A percentile compares a stretch with the other conserved stretches of the same genome.
Evolutionary conservation across 2,888 invertebrate species (phyloP).

Genomic region (Drosophila multiciliata): DNA sequence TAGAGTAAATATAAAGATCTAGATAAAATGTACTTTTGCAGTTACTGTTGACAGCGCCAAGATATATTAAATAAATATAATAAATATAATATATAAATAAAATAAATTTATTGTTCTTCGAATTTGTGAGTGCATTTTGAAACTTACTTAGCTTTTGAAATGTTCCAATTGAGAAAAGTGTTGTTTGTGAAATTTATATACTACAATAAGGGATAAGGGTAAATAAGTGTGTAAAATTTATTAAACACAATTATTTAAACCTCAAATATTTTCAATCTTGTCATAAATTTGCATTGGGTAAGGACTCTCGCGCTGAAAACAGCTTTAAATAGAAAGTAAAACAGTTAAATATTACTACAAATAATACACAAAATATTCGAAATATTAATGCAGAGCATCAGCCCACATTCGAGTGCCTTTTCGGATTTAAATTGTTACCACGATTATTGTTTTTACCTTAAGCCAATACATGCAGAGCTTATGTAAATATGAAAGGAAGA

Average conservation of each 20-base stretch:
- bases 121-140: background rate
- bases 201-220: too few relatives aligned
- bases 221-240: too few relatives aligned
- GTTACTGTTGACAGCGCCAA: constrained; percentile 91
- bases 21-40: constrained; percentile 97
- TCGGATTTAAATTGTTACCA: constrained; percentile 35
- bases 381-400: background rate
- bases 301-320: too few relatives aligned
- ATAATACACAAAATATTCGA: background rate
- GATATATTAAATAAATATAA: constrained; percentile 26
- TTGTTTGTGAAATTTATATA: too few relatives aligned
- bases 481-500: constrained; percentile 1
- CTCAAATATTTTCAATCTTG: too few relatives aligned
- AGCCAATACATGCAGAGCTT: constrained; percentile 12
- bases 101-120: too few relatives aligned
- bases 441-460: constrained; percentile 41
- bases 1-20: constrained; percentile 97
- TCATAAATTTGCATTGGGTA: too few relatives aligned
- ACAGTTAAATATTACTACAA: constrained; percentile 79
- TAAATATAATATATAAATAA: too few relatives aligned
- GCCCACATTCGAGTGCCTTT: background rate
- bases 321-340: constrained; percentile 85
- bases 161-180: constrained; percentile 89
- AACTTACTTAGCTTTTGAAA: constrained; percentile 92
- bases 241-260: too few relatives aligned